Conservation (phyloP, 2,113 vertebrate genomes). For the Microcebus murinus region DNA sequence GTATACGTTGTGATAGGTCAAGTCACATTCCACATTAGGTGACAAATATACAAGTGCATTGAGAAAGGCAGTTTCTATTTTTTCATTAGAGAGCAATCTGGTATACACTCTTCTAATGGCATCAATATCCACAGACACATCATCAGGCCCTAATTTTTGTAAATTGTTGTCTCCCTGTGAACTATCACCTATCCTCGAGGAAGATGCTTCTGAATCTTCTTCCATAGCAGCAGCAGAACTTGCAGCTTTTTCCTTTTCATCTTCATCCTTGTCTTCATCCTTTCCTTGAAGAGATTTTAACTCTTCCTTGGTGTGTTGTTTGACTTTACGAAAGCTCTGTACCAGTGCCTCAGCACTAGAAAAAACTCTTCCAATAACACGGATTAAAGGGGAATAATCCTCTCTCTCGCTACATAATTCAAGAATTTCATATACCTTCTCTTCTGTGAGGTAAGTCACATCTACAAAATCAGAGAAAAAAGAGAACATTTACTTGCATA, state of each 20-base stretch:
- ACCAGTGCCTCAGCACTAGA: slow-evolving; percentile 94
- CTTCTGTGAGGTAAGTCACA: slow-evolving; percentile 95
- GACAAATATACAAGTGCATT: slow-evolving; percentile 97
- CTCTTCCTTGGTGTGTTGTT: slow-evolving; percentile 89
- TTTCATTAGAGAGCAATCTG: slow-evolving; percentile 92
- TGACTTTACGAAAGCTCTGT: slow-evolving; percentile 94
- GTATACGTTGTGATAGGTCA: slow-evolving; percentile 97
- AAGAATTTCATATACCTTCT: slow-evolving; percentile 93
- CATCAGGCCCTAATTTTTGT: slow-evolving; percentile 87
- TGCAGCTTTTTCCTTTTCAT: slow-evolving; percentile 96
- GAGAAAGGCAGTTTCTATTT: slow-evolving; percentile 95
- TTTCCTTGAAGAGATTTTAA: slow-evolving; percentile 97
- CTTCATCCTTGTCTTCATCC: slow-evolving; percentile 98
- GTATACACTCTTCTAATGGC: slow-evolving; percentile 94
- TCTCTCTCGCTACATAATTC: slow-evolving; percentile 92
- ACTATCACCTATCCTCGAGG: slow-evolving; percentile 89
- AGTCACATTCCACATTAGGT: slow-evolving; percentile 97
- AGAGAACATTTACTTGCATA: background rate
- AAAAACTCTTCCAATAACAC: slow-evolving; percentile 95
- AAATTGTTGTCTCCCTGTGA: slow-evolving; percentile 86
- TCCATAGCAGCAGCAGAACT: slow-evolving; percentile 95
- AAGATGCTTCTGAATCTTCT: slow-evolving; percentile 87
- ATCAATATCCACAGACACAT: slow-evolving; percentile 94
- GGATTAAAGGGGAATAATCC: slow-evolving; percentile 94
- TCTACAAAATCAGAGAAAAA: slow-evolving; percentile 85